Evolutionary conservation across 2,113 vertebrate genomes (phyloP).

Genomic region (Symphodus melops): DNA sequence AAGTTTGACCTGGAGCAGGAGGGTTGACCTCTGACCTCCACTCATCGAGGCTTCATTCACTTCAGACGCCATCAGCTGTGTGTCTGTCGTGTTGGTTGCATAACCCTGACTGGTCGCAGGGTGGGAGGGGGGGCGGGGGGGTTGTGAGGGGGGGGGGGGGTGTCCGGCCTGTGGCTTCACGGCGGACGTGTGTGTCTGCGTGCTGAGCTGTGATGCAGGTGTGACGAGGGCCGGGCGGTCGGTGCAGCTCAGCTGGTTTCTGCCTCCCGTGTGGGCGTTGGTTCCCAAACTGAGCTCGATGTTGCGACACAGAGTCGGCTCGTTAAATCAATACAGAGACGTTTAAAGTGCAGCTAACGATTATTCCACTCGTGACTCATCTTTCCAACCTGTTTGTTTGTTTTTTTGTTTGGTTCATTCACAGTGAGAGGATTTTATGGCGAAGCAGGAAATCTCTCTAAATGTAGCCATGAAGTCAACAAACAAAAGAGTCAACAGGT

Average conservation of each 20-base stretch:
- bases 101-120: slow-evolving; percentile 1
- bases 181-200: background rate
- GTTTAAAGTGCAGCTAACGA: background rate
- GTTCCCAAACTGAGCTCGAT: slow-evolving; percentile 19
- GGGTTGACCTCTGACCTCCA: too few relatives aligned
- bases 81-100: background rate
- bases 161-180: background rate
- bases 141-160: slow-evolving; percentile 7
- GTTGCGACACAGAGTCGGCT: background rate
- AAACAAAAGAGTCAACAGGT: too few relatives aligned
- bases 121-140: too few relatives aligned
- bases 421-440: too few relatives aligned
- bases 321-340: background rate
- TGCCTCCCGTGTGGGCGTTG: slow-evolving; percentile 56
- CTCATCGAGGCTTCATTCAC: too few relatives aligned
- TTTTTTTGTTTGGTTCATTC: too few relatives aligned
- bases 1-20: too few relatives aligned
- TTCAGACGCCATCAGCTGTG: too few relatives aligned
- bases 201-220: slow-evolving; percentile 33
- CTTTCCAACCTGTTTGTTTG: background rate
- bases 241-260: slow-evolving; percentile 53
- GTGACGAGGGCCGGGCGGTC: slow-evolving; percentile 41
- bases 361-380: background rate
- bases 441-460: too few relatives aligned
- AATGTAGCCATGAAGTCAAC: too few relatives aligned